Percentiles rank a stretch among this genome's conserved stretches.
Conservation (phyloP, 92 coral and sea anemone species). For the Zoanthus solanderi region DNA sequence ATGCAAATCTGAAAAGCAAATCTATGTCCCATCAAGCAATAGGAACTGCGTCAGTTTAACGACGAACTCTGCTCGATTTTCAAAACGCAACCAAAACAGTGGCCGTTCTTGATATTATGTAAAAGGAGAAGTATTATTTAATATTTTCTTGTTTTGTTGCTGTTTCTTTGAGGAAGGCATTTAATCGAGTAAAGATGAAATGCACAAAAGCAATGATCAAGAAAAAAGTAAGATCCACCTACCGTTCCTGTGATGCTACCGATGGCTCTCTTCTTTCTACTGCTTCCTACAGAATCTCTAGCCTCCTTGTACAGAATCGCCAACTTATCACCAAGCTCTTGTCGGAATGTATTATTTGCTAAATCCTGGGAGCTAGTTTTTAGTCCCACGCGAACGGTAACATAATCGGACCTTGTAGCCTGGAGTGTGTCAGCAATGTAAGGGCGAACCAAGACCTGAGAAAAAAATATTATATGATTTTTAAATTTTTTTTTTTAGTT, state of each 20-base stretch:
- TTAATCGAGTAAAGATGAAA: no score
- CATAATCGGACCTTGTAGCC: slow-evolving; percentile 66
- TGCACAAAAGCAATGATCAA: no score
- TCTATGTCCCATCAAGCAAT: no score
- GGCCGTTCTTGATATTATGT: no score
- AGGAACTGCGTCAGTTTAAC: no score
- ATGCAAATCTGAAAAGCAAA: no score
- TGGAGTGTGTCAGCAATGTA: slow-evolving; percentile 75
- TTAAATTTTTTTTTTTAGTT: background rate
- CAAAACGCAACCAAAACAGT: no score
- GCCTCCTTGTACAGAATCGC: slow-evolving; percentile 74
- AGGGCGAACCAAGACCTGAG: slow-evolving; percentile 79
- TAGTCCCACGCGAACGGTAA: slow-evolving; percentile 58
- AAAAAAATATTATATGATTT: background rate
- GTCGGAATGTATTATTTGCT: slow-evolving; percentile 49
- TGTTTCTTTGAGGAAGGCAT: no score
- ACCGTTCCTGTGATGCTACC: slow-evolving; percentile 94
- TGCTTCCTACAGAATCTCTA: slow-evolving; percentile 48
- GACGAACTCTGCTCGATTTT: no score
- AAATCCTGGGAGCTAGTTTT: slow-evolving; percentile 53
- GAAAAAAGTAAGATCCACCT: background rate
- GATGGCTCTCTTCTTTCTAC: slow-evolving; percentile 81
- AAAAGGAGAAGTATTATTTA: no score
- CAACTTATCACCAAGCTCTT: slow-evolving; percentile 73
- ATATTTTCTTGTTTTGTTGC: no score